Base-by-base conservation (phyloP, 64 coral and sea anemone species). In the Exaiptasia diaphana region DNA sequence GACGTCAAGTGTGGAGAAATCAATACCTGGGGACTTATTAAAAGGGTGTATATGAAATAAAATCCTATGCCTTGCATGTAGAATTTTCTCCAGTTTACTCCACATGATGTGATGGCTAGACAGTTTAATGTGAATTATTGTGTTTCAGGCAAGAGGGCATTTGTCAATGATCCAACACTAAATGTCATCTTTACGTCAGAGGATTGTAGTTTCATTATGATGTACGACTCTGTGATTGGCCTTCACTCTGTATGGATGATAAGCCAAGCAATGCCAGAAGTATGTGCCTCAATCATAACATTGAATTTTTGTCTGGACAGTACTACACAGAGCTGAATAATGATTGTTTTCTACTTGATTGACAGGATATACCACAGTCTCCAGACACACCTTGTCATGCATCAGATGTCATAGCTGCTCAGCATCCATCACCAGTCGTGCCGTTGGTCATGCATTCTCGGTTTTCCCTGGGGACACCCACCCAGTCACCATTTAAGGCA, bases 161-260 rank as follows among this genome's bases (percentile, higher is more conserved):
- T 82, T 20, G 63, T 97, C 35, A 88, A 78, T 79, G 94, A 97
- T 39, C 89, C 94, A 65, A 85, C 89, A 10, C 63, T 92, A 0
- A 87, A 87, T 63, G 80, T 92, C 24, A 56, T 97, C 12, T 97
- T 84, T 41, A 45, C 77, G 7, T 73, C 82, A 56, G 76, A 78
- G 14, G 76, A 78, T 59, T 85, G 88, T 75, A 29, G 57, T 5
- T 34, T 97, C 23, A 75, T 97, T 15, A 87, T 97, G 84, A 83
- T 86, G 48, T 97, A 97, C 23, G 94, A 97, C 65, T 88, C 79
- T 5, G 35, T 92, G 6, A 84, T 88, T 75, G 94, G 89, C 20
- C 63, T 88, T 3, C 94, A 97, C 40, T 97, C 94, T 20, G 35
- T 88, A 32, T 97, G 89, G 88, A 25, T 78, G 32, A 53, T 92